Evolutionary conservation across 2,797 vertebrate species (phyloP).

Genomic region (Clarias pachynema): DNA sequence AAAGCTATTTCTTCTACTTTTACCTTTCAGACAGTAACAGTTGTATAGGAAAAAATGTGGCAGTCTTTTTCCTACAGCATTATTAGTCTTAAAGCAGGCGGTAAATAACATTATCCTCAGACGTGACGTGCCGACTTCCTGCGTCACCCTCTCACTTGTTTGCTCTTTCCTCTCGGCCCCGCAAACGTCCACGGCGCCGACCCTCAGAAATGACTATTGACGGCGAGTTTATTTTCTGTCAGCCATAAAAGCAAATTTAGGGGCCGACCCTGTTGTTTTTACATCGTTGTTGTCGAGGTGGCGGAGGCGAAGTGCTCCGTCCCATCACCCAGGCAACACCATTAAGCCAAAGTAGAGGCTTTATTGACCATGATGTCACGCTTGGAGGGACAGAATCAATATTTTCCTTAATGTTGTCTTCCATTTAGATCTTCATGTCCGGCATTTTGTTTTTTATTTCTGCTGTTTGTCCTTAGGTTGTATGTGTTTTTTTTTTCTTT

Average conservation of each 20-base stretch:
- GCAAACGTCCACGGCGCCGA: slow-evolving; percentile 44
- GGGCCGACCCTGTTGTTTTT: slow-evolving; percentile 48
- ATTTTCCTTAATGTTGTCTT: slow-evolving; percentile 65
- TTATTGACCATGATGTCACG: slow-evolving; percentile 66
- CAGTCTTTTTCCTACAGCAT: neutral
- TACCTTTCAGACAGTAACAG: neutral
- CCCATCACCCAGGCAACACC: slow-evolving; percentile 60
- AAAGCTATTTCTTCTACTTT: neutral
- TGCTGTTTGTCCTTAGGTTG: slow-evolving; percentile 44
- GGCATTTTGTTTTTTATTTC: slow-evolving; percentile 43
- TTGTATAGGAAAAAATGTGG: neutral
- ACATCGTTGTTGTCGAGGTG: slow-evolving; percentile 55
- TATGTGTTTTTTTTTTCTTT: neutral
- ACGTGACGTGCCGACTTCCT: neutral
- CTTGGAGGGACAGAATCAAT: slow-evolving; percentile 67
- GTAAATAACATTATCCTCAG: slow-evolving; percentile 38
- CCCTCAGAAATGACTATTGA: slow-evolving; percentile 61
- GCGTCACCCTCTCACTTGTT: slow-evolving; percentile 13
- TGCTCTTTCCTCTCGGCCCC: slow-evolving; percentile 36
- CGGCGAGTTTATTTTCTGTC: slow-evolving; percentile 63
- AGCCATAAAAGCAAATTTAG: slow-evolving; percentile 60
- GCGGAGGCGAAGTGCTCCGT: slow-evolving; percentile 52
- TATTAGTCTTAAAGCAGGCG: neutral
- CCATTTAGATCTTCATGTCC: slow-evolving; percentile 59
- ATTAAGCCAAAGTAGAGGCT: slow-evolving; percentile 60